These are phyloP conservation scores for Prionailurus viverrinus DNA, from an alignment of 2,113 vertebrate genomes.

Conservation along the genomic window DNA sequence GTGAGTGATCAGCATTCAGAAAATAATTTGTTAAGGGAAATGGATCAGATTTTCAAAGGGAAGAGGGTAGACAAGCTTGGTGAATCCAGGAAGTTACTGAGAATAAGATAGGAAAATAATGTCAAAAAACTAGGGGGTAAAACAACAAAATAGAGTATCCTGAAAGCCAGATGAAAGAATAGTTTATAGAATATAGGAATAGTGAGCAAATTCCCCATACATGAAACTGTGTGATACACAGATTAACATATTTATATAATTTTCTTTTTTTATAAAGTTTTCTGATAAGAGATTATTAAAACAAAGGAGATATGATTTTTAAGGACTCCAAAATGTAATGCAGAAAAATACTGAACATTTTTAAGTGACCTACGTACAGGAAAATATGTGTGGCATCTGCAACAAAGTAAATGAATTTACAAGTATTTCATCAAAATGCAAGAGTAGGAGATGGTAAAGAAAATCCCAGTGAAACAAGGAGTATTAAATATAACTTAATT, in stretches of 20 bases:
- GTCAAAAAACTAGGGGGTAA: not conserved
- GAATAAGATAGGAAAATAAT: not conserved
- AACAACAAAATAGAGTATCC: not conserved
- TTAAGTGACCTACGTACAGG: not conserved
- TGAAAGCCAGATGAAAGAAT: not conserved
- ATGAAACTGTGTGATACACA: not conserved
- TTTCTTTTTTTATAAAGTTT: not conserved
- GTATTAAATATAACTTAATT: not conserved
- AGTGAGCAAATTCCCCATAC: not conserved
- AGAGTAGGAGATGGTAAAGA: not conserved
- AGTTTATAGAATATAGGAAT: not conserved
- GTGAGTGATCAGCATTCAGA: not conserved
- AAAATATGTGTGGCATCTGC: not conserved
- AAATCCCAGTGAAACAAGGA: not conserved
- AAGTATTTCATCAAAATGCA: not conserved
- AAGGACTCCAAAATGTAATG: not conserved
- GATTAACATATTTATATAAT: not conserved
- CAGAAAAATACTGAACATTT: not conserved
- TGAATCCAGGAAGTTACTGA: not conserved
- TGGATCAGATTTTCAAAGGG: not conserved
- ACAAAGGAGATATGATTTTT: not conserved
- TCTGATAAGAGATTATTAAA: not conserved
- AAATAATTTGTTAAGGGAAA: constrained; percentile 22
- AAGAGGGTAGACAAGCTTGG: not conserved
- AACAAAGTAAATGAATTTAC: constrained; percentile 2